Conservation (phyloP, 92 coral and sea anemone species). For the Siderastrea radians region DNA sequence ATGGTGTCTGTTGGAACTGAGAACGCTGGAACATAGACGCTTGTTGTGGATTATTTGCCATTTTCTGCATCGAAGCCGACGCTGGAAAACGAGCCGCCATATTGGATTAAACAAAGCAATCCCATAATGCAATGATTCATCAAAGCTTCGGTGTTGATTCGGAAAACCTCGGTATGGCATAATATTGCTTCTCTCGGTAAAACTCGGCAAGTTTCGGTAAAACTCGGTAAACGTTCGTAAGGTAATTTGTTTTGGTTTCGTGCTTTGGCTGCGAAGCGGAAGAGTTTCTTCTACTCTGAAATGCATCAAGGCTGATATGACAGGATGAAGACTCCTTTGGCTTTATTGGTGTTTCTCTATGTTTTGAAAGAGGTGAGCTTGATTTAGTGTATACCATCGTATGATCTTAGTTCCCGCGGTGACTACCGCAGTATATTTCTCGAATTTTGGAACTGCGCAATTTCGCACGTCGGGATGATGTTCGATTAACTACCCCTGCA, state of each 20-base stretch:
- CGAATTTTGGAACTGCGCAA: no score
- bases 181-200: neutral
- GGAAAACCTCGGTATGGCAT: neutral
- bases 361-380: conserved; percentile 35
- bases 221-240: neutral
- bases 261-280: neutral
- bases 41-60: conserved; percentile 96
- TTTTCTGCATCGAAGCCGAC: conserved; percentile 90
- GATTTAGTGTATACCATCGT: neutral
- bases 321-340: conserved; percentile 30
- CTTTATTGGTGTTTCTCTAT: conserved; percentile 10
- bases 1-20: conserved; percentile 86
- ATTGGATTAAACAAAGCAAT: conserved; percentile 67
- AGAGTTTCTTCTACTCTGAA: neutral
- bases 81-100: conserved; percentile 98
- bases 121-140: conserved; percentile 69
- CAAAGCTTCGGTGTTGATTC: neutral
- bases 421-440: no score
- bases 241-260: neutral
- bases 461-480: no score
- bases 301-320: neutral
- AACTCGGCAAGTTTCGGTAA: neutral
- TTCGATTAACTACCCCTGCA: no score
- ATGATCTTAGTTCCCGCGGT: no score
- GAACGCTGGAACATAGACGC: conserved; percentile 84